phyloP scores from a whole-genome alignment of 2,797 vertebrate species.

The Artibeus jamaicensis region DNA sequence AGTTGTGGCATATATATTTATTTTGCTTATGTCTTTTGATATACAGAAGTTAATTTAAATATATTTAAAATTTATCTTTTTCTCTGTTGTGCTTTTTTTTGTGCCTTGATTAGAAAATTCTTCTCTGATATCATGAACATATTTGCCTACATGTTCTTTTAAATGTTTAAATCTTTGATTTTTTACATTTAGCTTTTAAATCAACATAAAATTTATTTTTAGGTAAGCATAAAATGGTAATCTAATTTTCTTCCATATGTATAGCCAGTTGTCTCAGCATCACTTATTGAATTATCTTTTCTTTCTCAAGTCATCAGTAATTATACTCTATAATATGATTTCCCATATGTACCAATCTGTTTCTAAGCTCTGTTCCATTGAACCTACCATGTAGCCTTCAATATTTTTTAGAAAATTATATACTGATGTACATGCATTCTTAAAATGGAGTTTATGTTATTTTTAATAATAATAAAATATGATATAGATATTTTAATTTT shows the following conservation, averaged over 20 bases:
- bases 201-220: neutral
- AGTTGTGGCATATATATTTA: neutral
- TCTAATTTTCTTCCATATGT: neutral
- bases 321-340: neutral
- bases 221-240: neutral
- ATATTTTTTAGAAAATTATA: neutral
- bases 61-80: neutral
- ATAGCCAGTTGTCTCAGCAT: neutral
- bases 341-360: neutral
- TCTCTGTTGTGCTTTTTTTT: neutral
- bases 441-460: neutral
- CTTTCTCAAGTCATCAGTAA: neutral
- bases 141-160: neutral
- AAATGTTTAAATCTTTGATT: neutral
- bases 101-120: neutral
- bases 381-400: neutral
- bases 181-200: neutral
- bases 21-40: neutral
- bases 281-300: neutral
- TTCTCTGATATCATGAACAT: neutral
- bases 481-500: neutral
- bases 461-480: neutral
- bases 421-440: neutral
- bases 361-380: neutral
- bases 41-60: neutral